Conservation (phyloP, 2,797 vertebrate genomes). For the Hybognathus amarus region DNA sequence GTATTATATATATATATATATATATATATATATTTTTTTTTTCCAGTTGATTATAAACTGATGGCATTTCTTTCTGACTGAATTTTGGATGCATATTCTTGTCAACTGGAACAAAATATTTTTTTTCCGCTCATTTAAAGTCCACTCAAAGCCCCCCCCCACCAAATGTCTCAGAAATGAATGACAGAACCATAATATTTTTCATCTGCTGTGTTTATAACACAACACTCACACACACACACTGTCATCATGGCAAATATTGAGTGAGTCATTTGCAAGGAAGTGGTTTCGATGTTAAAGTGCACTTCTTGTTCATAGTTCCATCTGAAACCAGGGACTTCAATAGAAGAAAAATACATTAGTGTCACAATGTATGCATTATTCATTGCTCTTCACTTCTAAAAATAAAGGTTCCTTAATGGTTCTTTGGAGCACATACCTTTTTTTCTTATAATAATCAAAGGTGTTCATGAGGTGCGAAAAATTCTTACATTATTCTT, state of each 20-base stretch:
- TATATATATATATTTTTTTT: too few relatives aligned
- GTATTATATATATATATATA: too few relatives aligned
- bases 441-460: conserved; percentile 8
- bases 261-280: conserved; percentile 44
- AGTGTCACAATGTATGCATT: conserved; percentile 10
- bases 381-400: not conserved
- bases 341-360: conserved; percentile 23
- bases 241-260: conserved; percentile 41
- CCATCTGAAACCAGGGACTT: conserved; percentile 34
- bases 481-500: not conserved
- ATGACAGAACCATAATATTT: conserved; percentile 17
- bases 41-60: not conserved
- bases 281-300: conserved; percentile 47
- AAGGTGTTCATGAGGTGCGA: not conserved
- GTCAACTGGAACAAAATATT: not conserved
- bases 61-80: conserved; percentile 2
- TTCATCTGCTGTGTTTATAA: conserved; percentile 29
- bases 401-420: conserved; percentile 4
- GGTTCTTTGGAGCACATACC: not conserved
- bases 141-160: too few relatives aligned
- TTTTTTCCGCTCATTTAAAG: conserved; percentile 4
- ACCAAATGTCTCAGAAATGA: not conserved
- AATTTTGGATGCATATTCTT: not conserved
- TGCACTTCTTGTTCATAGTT: conserved; percentile 45
- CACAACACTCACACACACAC: too few relatives aligned